Base-by-base conservation (phyloP, 2,113 vertebrate species). In the Corythaeola cristata region DNA sequence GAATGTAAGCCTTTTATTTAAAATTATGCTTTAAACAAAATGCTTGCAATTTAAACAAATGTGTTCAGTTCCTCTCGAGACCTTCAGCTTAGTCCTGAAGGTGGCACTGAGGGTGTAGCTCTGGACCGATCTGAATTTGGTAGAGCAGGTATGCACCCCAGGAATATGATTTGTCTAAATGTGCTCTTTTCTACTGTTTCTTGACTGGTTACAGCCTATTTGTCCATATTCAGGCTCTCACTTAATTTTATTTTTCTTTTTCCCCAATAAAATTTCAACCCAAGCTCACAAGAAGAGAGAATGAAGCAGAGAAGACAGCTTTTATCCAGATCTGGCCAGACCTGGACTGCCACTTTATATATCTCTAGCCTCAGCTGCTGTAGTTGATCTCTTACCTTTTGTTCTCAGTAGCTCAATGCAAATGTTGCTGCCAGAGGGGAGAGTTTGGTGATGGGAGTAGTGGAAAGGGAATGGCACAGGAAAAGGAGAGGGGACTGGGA, bases 81-180 rank as follows among this genome's bases (percentile, higher is more conserved):
- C 52, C 83, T 96, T 59, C 39, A 71, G 35, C 27, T 79, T 56
- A 37, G 67, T 88, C 23, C 49, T 89, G n/a, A 60, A 94, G n/a
- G 32, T 58, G 44, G 41, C 21, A 32, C 17, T 52, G 24, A 8
- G 10, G 8, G 2, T 49, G 15, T 68, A 45, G 44, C 60, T 85
- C 49, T n/a, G 39, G 44, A 67, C 15, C 19, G 55, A 3, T 50
- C 69, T 73, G 78, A 59, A 44, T 72, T 84, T 81, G 27, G 30
- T 47, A 41, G 20, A 71, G 26, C 47, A 69, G 12, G 22, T 0
- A 1, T 41, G 20, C 1, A 6, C 7, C 35, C 24, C 11, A n/a
- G 13, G 9, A 58, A 64, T 69, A 19, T 32, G 32, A 5, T 63
- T 66, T 88, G 47, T 85, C 52, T 75, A 32, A 47, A 80, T 88